These are phyloP conservation scores for Actias luna DNA, from an alignment of 2,888 invertebrate genomes.

Conservation along the genomic window DNA sequence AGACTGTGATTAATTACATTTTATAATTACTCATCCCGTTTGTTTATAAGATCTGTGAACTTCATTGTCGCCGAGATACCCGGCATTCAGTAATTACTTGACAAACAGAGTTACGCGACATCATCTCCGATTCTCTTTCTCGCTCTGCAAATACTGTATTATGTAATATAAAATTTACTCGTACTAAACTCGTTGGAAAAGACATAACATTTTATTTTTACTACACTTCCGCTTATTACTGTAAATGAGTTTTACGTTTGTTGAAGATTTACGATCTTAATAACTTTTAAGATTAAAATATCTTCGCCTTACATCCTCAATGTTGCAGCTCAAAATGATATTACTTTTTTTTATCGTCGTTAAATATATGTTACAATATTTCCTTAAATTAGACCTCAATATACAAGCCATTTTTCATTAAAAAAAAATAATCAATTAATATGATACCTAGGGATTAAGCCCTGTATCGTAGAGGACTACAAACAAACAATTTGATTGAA, in stretches of 20 bases:
- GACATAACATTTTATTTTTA: slow-evolving; percentile 8
- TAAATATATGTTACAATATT: no score
- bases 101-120: slow-evolving; percentile 5
- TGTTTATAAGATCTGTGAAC: slow-evolving; percentile 9
- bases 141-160: background rate
- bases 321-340: background rate
- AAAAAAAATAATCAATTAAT: no score
- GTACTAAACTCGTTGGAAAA: background rate
- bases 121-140: background rate
- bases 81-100: slow-evolving; percentile 4
- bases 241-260: slow-evolving; percentile 7
- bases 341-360: background rate
- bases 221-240: slow-evolving; percentile 3
- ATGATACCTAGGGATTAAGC: no score
- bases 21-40: slow-evolving; percentile 7
- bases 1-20: background rate
- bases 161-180: background rate
- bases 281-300: background rate
- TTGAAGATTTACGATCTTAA: slow-evolving; percentile 1
- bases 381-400: no score
- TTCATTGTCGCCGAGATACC: background rate
- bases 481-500: no score
- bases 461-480: no score
- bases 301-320: background rate
- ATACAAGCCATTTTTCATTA: no score